phyloP scores from a whole-genome alignment of 2,113 vertebrate species.

The Trachemys scripta region DNA sequence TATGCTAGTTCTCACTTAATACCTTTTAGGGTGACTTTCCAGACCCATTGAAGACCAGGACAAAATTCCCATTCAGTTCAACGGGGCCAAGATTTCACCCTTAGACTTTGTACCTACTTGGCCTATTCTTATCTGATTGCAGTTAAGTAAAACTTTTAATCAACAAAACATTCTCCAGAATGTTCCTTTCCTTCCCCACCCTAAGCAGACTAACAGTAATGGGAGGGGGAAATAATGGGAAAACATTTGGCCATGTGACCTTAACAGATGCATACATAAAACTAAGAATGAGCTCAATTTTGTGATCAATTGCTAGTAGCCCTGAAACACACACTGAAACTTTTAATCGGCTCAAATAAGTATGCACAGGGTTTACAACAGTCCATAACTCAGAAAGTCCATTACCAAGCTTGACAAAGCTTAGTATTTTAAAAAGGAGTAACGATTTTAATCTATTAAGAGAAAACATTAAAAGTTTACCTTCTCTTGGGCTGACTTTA shows the following conservation, averaged over 20 bases:
- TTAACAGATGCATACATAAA: fast-evolving
- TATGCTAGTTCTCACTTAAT: neutral
- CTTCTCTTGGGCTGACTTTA: slow-evolving; percentile 85
- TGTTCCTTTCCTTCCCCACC: neutral
- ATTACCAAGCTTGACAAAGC: neutral
- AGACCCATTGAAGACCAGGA: neutral
- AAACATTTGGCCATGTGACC: neutral
- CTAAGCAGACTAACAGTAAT: neutral
- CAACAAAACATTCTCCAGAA: neutral
- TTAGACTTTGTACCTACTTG: neutral
- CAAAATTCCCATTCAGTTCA: neutral
- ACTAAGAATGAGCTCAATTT: neutral
- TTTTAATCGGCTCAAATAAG: neutral
- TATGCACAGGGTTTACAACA: neutral
- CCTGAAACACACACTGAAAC: neutral
- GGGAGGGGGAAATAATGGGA: neutral
- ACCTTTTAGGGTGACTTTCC: neutral
- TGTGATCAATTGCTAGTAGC: neutral
- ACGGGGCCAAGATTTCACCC: neutral
- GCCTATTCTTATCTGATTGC: neutral
- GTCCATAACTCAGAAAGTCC: neutral
- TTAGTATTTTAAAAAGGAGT: neutral
- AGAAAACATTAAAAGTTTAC: slow-evolving; percentile 76
- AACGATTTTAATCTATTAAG: neutral
- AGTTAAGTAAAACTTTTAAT: neutral